Conservation (phyloP, 1,140 invertebrate species). For the Trichonephila inaurata region DNA sequence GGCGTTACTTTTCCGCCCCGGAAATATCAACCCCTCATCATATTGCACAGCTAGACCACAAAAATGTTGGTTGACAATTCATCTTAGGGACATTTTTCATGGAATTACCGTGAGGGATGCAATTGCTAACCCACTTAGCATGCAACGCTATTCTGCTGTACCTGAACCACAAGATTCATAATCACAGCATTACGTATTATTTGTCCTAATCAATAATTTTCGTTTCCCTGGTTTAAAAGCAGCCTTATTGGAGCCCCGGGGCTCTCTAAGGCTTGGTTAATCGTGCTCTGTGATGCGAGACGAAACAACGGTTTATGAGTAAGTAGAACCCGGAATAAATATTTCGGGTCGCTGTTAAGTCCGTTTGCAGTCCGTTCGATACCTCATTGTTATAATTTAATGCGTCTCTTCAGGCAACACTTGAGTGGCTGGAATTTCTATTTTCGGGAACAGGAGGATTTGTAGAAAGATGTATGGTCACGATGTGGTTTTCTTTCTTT, state of each 20-base stretch:
- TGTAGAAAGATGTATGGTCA: background rate
- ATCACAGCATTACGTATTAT: background rate
- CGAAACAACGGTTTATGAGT: background rate
- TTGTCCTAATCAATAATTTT: conserved; percentile 20
- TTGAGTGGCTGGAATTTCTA: background rate
- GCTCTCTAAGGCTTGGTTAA: background rate
- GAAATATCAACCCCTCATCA: conserved; percentile 33
- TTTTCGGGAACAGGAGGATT: background rate
- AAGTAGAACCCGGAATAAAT: background rate
- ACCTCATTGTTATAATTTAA: conserved; percentile 13
- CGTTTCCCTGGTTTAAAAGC: background rate
- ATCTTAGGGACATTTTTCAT: background rate
- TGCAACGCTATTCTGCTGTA: background rate
- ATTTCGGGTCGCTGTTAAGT: background rate
- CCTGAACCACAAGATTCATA: background rate
- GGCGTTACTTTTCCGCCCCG: background rate
- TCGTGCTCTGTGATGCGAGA: background rate
- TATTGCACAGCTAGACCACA: conserved; percentile 12
- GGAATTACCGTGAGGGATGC: background rate
- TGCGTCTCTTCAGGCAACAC: background rate
- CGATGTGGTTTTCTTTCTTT: background rate
- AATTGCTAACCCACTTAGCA: background rate
- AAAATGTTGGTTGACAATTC: background rate
- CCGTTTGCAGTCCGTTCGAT: conserved; percentile 9
- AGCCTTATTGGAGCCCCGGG: background rate